These are phyloP conservation scores for Sinocyclocheilus grahami DNA, from an alignment of 2,113 vertebrate species.

Conservation along the genomic window DNA sequence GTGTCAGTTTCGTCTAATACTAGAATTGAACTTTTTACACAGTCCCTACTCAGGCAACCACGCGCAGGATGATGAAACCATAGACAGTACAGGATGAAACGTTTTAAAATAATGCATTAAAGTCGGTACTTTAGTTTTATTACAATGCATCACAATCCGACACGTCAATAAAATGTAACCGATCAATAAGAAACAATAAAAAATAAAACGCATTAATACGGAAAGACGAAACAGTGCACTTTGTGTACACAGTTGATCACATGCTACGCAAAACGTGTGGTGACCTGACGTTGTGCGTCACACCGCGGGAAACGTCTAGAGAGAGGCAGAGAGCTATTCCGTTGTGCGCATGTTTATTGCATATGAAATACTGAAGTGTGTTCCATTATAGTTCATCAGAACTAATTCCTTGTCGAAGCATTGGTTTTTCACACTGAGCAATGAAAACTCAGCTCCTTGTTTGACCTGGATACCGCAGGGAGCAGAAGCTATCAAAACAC, in stretches of 20 bases:
- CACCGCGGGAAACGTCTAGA: neutral
- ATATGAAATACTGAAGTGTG: neutral
- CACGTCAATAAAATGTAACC: neutral
- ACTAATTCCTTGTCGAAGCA: neutral
- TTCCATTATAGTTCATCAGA: neutral
- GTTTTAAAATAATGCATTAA: conserved; percentile 43
- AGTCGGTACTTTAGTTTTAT: neutral
- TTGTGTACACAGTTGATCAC: neutral
- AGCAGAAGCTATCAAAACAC: neutral
- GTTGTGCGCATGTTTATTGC: neutral
- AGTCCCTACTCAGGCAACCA: neutral
- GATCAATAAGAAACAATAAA: neutral
- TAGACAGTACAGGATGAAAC: conserved; percentile 43
- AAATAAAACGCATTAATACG: neutral
- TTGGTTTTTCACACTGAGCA: neutral
- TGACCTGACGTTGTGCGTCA: neutral
- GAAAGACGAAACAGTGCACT: neutral
- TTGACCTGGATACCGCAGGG: neutral
- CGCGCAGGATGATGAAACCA: conserved; percentile 35
- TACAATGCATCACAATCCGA: neutral
- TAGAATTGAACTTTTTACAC: neutral
- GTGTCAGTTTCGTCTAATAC: neutral
- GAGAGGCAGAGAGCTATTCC: neutral
- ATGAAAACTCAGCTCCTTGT: neutral
- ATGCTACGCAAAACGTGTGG: neutral